Evolutionary conservation across 2,797 vertebrate species (phyloP).

Genomic region (Carcharodon carcharias): DNA sequence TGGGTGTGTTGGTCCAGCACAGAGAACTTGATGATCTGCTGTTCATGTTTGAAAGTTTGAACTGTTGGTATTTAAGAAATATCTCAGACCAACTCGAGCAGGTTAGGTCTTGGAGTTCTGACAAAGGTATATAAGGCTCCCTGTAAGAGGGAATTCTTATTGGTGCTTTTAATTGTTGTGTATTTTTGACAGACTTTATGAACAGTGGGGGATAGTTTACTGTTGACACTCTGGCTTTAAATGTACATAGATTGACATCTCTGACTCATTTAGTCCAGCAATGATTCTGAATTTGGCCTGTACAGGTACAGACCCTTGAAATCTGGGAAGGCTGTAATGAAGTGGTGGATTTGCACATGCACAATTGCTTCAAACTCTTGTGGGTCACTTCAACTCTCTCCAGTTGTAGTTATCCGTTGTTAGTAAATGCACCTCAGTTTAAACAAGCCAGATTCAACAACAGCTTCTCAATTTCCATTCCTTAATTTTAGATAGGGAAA

Average conservation of each 20-base stretch:
- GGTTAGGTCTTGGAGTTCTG: not conserved
- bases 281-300: not conserved
- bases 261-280: not conserved
- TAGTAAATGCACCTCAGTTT: not conserved
- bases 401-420: not conserved
- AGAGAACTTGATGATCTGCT: not conserved
- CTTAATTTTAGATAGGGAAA: not conserved
- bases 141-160: not conserved
- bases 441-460: constrained; percentile 43
- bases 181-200: not conserved
- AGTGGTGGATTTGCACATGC: not conserved
- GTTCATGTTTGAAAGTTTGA: not conserved
- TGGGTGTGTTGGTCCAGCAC: not conserved
- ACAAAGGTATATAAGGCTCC: not conserved
- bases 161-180: not conserved
- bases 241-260: not conserved
- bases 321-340: not conserved
- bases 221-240: not conserved
- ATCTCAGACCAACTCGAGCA: not conserved
- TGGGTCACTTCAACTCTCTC: not conserved
- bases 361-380: not conserved
- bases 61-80: not conserved
- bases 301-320: not conserved
- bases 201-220: not conserved
- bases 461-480: constrained; percentile 42